Base-by-base conservation (phyloP, 2,113 vertebrate species). In the Atherinomorus stipes region DNA sequence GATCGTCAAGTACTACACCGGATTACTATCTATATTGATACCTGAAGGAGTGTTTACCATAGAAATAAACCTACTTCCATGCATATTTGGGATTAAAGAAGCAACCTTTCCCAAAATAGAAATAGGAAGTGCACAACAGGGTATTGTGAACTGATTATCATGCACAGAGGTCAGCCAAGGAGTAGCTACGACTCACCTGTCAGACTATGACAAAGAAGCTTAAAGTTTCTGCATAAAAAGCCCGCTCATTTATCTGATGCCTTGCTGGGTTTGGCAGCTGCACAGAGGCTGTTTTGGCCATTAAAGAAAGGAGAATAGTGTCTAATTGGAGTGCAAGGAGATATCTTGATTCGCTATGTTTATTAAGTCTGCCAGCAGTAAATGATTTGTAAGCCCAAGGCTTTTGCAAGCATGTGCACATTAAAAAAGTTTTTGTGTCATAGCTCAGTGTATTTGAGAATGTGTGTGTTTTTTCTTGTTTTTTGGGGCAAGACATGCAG, bases 401-500 rank as follows among this genome's bases (percentile, higher is more conserved):
- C 42, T 40, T 70, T 40, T 28, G 38, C 11, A 10, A 38, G 49
- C 28, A 15, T 56, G 11, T 81, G 45, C 7, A 11, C 42, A 63
- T 28, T 22, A 44, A 21, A 63, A 42, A 63, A 34, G 8, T 40
- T 71, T 62, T 45, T 49, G 62, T 64, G 22, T 42, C 1, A 3
- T 10, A 34, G 13, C 18, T 59, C 23, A 49, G 11, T 42, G 11
- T 40, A 26, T 40, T 25, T 49, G 18, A 18, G 44, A 54, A 42
- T 60, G n/a, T 42, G 16, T 40, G 34, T 40, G 25, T 49, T 25
- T 73, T 42, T 16, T 64, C 40, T 44, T 64, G 25, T 79, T 82
- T 84, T 77, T 66, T 63, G 83, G 84, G 69, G 81, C 85, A 34
- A 34, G 31, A 34, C 74, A 78, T 84, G 64, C 37, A 69, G 76